Percentiles rank a stretch among this genome's conserved stretches.
Evolutionary conservation across 2,888 invertebrate species (phyloP).

Genomic region (Drosophila multiciliata): DNA sequence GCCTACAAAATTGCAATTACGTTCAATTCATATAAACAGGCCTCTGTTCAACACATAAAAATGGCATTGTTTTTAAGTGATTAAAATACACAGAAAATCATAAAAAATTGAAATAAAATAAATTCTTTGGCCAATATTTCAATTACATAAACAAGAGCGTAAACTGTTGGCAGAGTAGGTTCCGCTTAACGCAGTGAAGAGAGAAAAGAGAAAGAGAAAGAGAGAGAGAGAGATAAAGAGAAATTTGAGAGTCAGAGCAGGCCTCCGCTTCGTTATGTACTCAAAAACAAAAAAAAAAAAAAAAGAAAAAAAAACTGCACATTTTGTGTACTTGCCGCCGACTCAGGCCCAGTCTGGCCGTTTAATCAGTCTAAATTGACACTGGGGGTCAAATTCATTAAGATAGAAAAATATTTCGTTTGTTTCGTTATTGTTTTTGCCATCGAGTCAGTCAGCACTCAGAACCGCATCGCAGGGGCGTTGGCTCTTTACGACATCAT

Average conservation of each 20-base stretch:
- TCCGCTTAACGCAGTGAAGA: slow-evolving; percentile 15
- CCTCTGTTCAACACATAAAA: slow-evolving; percentile 1
- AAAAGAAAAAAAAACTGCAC: slow-evolving; percentile 6
- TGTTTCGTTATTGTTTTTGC: slow-evolving; percentile 62
- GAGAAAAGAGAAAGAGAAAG: not conserved
- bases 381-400: slow-evolving; percentile 84
- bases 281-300: slow-evolving; percentile 23
- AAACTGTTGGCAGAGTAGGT: slow-evolving; percentile 35
- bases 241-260: not conserved
- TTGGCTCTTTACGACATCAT: slow-evolving; percentile 41
- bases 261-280: slow-evolving; percentile 10
- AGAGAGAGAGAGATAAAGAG: not conserved
- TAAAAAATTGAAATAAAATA: slow-evolving; percentile 54
- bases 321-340: slow-evolving; percentile 9
- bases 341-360: slow-evolving; percentile 54
- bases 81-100: slow-evolving; percentile 34
- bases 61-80: slow-evolving; percentile 17
- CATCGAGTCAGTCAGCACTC: slow-evolving; percentile 14
- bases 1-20: slow-evolving; percentile 23
- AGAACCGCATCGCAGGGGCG: slow-evolving; percentile 45
- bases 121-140: slow-evolving; percentile 64
- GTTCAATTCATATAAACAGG: not conserved
- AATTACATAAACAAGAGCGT: slow-evolving; percentile 48
- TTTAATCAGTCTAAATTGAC: slow-evolving; percentile 84
- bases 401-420: slow-evolving; percentile 72